These are phyloP conservation scores for Mayetiola destructor DNA, from an alignment of 2,888 invertebrate species.

Conservation along the genomic window DNA sequence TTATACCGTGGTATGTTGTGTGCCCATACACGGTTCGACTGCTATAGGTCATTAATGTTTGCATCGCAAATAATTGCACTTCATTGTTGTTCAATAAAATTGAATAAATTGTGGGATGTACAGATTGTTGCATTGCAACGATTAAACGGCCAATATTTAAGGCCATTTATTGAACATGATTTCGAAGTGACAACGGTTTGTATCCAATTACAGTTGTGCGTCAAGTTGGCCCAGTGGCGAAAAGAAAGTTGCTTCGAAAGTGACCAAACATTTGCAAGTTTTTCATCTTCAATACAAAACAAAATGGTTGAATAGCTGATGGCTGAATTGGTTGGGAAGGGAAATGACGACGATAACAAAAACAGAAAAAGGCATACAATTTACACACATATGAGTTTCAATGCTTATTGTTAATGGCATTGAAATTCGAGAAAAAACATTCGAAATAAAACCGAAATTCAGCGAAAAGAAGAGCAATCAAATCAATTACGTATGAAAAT, in stretches of 20 bases:
- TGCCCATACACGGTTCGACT: too few species aligned
- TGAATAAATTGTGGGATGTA: too few species aligned
- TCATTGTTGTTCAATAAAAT: too few species aligned
- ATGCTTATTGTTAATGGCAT: conserved; percentile 4
- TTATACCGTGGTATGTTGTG: too few species aligned
- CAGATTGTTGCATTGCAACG: too few species aligned
- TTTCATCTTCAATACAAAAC: neutral
- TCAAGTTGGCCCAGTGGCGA: too few species aligned
- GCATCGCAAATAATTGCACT: too few species aligned
- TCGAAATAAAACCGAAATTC: conserved; percentile 8
- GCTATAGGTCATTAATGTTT: too few species aligned
- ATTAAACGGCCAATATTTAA: too few species aligned
- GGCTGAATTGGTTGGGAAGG: neutral
- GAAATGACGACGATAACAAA: neutral
- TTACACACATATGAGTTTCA: neutral
- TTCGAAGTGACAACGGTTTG: too few species aligned
- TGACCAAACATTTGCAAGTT: neutral
- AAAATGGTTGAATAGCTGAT: neutral
- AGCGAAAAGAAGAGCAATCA: neutral
- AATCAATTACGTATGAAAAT: neutral
- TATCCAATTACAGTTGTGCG: too few species aligned
- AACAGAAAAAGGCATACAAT: neutral
- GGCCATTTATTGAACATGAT: too few species aligned
- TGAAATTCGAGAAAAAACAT: neutral
- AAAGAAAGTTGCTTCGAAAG: conserved; percentile 7